Conservation (phyloP, 2,888 invertebrate species). For the Cheilosia impressa region DNA sequence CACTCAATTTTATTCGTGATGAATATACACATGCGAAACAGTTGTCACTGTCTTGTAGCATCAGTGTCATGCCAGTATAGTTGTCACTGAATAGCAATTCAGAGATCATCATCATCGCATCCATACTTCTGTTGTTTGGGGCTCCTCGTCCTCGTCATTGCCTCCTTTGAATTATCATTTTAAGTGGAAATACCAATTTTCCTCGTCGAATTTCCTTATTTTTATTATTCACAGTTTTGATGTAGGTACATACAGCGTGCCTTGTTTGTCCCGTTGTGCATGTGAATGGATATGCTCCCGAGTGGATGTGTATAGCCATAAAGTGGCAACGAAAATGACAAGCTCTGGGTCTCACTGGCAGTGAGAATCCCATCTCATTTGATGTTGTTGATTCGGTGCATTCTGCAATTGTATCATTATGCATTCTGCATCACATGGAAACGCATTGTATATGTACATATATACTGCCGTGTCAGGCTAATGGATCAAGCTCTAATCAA, state of each 20-base stretch:
- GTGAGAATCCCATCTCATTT: no score
- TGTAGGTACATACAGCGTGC: not conserved
- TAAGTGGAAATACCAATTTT: constrained; percentile 70
- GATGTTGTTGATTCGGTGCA: no score
- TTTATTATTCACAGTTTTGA: not conserved
- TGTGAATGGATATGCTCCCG: not conserved
- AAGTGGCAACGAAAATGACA: no score
- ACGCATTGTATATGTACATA: no score
- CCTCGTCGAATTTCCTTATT: constrained; percentile 13
- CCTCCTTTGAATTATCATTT: constrained; percentile 65
- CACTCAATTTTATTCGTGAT: constrained; percentile 40
- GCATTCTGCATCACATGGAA: no score
- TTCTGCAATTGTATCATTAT: no score
- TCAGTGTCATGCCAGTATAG: constrained; percentile 39
- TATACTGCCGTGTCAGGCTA: no score
- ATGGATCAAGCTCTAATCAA: no score
- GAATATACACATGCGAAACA: constrained; percentile 1
- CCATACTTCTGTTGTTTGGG: constrained; percentile 6
- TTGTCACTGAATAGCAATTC: constrained; percentile 53
- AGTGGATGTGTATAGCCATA: not conserved
- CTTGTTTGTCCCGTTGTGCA: not conserved
- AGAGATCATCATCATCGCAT: constrained; percentile 39
- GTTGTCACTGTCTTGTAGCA: constrained; percentile 36
- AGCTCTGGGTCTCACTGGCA: no score
- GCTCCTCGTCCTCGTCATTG: constrained; percentile 3